A percentile compares a stretch with the other conserved stretches of the same genome.
Conservation (phyloP, 2,797 vertebrate genomes). For the Iguana delicatissima region DNA sequence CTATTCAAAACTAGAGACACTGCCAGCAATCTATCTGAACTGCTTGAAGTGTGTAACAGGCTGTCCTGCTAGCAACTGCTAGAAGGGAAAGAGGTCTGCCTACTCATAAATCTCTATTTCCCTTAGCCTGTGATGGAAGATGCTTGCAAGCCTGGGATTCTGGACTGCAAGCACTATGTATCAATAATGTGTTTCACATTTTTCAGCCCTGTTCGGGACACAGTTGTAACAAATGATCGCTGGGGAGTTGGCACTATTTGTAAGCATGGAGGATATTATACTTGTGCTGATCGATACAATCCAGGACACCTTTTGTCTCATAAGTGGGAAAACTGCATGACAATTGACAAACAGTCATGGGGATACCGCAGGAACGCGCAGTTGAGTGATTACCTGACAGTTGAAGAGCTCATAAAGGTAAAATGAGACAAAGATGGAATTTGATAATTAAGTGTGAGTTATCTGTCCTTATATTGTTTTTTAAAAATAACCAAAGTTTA, state of each 20-base stretch:
- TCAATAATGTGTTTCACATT: slow-evolving; percentile 10
- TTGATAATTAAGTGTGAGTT: not conserved
- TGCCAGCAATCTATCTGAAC: not conserved
- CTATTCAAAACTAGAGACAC: not conserved
- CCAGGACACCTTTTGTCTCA: slow-evolving; percentile 90
- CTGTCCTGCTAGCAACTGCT: not conserved
- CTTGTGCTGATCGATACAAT: slow-evolving; percentile 91
- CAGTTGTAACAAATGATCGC: slow-evolving; percentile 95
- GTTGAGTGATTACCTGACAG: slow-evolving; percentile 87
- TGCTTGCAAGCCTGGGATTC: not conserved
- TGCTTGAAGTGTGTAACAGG: not conserved
- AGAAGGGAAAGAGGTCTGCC: not conserved
- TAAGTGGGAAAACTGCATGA: slow-evolving; percentile 99
- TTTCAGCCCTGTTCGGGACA: slow-evolving; percentile 91
- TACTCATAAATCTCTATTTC: accelerated
- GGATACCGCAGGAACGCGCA: slow-evolving; percentile 89
- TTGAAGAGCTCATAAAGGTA: slow-evolving; percentile 88
- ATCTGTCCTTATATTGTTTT: not conserved
- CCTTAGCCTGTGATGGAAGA: not conserved
- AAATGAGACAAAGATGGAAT: not conserved
- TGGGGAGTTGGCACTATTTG: slow-evolving; percentile 91
- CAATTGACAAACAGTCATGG: slow-evolving; percentile 92
- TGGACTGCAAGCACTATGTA: not conserved
- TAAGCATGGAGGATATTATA: slow-evolving; percentile 92
- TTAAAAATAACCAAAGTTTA: not conserved